These are phyloP conservation scores for Mermis nigrescens DNA, from an alignment of 2,888 invertebrate genomes.

Conservation along the genomic window DNA sequence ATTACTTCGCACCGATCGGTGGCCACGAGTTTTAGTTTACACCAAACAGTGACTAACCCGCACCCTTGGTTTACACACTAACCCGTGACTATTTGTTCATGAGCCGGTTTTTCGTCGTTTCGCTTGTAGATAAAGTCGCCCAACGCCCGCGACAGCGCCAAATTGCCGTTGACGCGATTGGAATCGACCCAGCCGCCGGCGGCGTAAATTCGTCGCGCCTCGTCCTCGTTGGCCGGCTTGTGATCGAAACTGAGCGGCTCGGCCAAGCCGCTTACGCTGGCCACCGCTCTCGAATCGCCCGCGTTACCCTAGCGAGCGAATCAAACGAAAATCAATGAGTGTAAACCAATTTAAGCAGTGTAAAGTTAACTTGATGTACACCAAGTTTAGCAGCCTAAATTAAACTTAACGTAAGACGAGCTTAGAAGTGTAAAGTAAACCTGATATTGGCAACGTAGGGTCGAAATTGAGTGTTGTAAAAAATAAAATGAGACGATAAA, in stretches of 20 bases:
- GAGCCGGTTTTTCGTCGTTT: slow-evolving; percentile 59
- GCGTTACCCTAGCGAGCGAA: slow-evolving; percentile 53
- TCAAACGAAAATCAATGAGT: background rate
- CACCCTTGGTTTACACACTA: too few relatives aligned
- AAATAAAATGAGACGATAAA: too few relatives aligned
- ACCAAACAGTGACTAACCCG: too few relatives aligned
- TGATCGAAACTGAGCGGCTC: slow-evolving; percentile 69
- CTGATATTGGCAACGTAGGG: too few relatives aligned
- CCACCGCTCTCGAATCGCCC: slow-evolving; percentile 86
- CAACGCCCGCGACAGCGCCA: slow-evolving; percentile 80
- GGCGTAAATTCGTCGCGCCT: slow-evolving; percentile 62
- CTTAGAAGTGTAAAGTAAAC: too few relatives aligned
- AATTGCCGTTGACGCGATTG: slow-evolving; percentile 78
- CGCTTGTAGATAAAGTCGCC: slow-evolving; percentile 92
- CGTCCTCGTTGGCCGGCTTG: slow-evolving; percentile 73
- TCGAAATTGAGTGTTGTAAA: too few relatives aligned
- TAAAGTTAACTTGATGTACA: too few relatives aligned
- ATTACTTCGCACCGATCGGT: too few relatives aligned
- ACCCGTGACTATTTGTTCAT: slow-evolving; percentile 95
- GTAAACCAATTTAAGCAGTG: too few relatives aligned
- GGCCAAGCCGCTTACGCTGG: slow-evolving; percentile 58
- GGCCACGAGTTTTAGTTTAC: too few relatives aligned
- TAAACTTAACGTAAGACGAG: too few relatives aligned
- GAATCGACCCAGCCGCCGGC: slow-evolving; percentile 95
- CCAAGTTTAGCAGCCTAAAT: too few relatives aligned